Evolutionary conservation across 1,140 invertebrate species (phyloP).

Genomic region (Dendroctonus valens): DNA sequence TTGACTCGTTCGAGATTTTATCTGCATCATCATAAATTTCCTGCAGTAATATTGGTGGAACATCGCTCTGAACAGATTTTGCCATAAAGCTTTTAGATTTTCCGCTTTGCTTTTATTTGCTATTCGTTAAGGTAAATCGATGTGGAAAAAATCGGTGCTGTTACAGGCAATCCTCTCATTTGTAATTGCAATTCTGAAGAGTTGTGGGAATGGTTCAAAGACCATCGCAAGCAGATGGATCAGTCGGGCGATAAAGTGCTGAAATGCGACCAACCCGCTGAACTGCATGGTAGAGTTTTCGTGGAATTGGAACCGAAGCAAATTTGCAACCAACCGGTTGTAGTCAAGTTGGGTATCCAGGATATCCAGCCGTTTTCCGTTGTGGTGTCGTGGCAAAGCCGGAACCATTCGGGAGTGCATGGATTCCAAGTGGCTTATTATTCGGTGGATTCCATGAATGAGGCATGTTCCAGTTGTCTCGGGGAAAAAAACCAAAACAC

Average conservation of each 20-base stretch:
- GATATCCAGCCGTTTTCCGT: constrained; percentile 87
- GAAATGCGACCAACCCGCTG: constrained; percentile 75
- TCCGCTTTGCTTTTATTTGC: too few relatives aligned
- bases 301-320: constrained; percentile 73
- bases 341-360: constrained; percentile 78
- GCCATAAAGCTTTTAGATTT: too few relatives aligned
- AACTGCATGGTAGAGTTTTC: constrained; percentile 72
- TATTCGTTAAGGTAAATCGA: too few relatives aligned
- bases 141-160: not conserved
- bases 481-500: not conserved
- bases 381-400: constrained; percentile 83
- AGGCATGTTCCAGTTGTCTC: constrained; percentile 46
- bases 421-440: constrained; percentile 86
- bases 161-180: constrained; percentile 77
- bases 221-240: constrained; percentile 73
- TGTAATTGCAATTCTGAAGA: constrained; percentile 83
- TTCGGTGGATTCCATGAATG: constrained; percentile 63
- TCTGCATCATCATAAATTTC: too few relatives aligned
- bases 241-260: constrained; percentile 52
- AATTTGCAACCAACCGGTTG: constrained; percentile 78
- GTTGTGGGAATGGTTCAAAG: constrained; percentile 83
- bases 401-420: constrained; percentile 80
- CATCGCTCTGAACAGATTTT: too few relatives aligned
- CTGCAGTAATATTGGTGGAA: too few relatives aligned
- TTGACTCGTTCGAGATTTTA: too few relatives aligned